Evolutionary conservation across 2,888 invertebrate genomes (phyloP), one percentile per base, ranked within the genome.

Genomic region (Conus canariensis): DNA sequence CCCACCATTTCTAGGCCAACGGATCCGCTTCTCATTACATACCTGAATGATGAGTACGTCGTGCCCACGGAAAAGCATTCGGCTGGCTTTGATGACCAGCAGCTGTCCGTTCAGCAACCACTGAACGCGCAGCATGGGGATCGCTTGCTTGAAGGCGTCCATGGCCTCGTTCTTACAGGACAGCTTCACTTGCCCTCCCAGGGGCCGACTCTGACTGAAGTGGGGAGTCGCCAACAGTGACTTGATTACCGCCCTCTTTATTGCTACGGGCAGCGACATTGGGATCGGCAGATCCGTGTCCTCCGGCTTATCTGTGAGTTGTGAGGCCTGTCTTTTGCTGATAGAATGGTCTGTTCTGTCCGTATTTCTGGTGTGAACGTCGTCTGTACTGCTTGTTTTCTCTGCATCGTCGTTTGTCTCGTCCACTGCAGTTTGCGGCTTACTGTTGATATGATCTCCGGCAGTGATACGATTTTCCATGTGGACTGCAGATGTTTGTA

Each of bases 101-200:
- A 88, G 90, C 10, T 90, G 94, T 93, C 94, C 19, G 86, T 93
- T 16, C 92, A 91, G 90, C 94, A 93, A n/a, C 92, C 93, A 88
- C 58, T 92, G 9, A 94, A 94, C 91, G 91, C 94, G 9, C 85
- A 92, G 7, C 95, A 95, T 91, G 92, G 95, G 10, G 59, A 94
- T 10, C 64, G 92, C n/a, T 92, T 93, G 0, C 93, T 93, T 9
- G 58, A 94, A 0, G 92, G 91, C 2, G 90, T 94, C 88, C 92
- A 93, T 93, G 14, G 91, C 93, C 9, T 45, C 94, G 59, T 90
- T 94, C 80, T 93, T 92, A 86, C 94, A 95, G 1, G 88, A 93
- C 64, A 94, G 93, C 67, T 92, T 91, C 10, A 74, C 92, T 9
- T 92, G 93, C 87, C 94, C 94, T 85, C 93, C 92, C 67, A 91